A percentile compares a stretch with the other conserved stretches of the same genome.
Evolutionary conservation across 2,797 vertebrate species (phyloP).

Genomic region (Morus bassanus): DNA sequence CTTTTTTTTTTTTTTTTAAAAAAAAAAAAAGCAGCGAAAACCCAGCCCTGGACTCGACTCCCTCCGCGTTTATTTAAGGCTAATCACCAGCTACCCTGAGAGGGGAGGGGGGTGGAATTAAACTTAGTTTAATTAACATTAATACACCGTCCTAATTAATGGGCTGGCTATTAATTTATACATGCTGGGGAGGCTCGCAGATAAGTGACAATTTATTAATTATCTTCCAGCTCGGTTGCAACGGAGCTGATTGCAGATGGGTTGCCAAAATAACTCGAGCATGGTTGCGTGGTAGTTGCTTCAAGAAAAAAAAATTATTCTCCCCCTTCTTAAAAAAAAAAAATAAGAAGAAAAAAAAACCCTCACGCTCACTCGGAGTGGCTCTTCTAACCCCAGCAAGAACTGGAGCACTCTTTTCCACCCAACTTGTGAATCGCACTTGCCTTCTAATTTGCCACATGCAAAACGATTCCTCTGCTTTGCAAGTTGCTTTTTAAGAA

Average conservation of each 20-base stretch:
- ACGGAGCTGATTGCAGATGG: conserved; percentile 68
- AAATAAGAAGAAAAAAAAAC: neutral
- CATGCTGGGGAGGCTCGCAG: conserved; percentile 48
- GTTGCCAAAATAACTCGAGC: conserved; percentile 65
- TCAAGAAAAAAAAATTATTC: conserved; percentile 23
- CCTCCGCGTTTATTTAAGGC: conserved; percentile 51
- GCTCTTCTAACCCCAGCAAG: conserved; percentile 66
- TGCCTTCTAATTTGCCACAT: conserved; percentile 69
- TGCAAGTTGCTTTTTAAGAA: conserved; percentile 71
- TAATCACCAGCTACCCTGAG: conserved; percentile 31
- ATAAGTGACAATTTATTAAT: conserved; percentile 65
- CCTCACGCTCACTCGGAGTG: conserved; percentile 50
- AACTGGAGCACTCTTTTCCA: conserved; percentile 60
- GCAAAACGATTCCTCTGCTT: conserved; percentile 65
- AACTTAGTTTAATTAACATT: conserved; percentile 64
- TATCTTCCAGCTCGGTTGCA: conserved; percentile 61
- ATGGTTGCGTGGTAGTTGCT: conserved; percentile 65
- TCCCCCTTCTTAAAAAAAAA: neutral
- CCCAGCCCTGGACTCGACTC: conserved; percentile 21
- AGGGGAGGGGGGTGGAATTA: conserved; percentile 52
- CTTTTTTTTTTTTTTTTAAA: neutral
- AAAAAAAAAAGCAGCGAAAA: neutral
- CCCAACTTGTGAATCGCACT: conserved; percentile 69
- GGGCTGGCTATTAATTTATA: conserved; percentile 59
- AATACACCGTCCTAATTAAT: conserved; percentile 66